These are phyloP conservation scores for Halyomorpha halys DNA, from an alignment of 1,140 invertebrate genomes.

Conservation along the genomic window DNA sequence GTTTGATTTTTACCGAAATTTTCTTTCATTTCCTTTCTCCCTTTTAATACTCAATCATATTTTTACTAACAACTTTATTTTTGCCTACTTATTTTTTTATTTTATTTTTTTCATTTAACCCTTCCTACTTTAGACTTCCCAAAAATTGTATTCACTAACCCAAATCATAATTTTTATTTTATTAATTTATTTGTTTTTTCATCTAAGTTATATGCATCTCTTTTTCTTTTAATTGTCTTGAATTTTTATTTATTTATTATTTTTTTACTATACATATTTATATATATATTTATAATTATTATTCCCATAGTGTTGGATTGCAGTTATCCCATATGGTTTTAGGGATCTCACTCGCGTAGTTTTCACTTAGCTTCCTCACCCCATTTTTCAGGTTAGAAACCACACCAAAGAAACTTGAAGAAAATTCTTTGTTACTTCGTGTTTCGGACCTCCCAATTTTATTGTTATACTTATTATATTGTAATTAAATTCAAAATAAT, in stretches of 20 bases:
- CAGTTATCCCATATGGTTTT: constrained; percentile 17
- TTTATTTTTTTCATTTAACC: not conserved
- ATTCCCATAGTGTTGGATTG: constrained; percentile 19
- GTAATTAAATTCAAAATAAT: not conserved
- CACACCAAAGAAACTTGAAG: constrained; percentile 22
- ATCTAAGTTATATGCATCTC: not conserved
- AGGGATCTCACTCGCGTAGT: constrained; percentile 25
- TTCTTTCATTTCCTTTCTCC: constrained; percentile 15
- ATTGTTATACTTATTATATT: not conserved
- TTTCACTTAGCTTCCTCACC: constrained; percentile 23
- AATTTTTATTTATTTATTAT: not conserved
- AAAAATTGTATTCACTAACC: not conserved
- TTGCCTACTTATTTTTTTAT: not conserved
- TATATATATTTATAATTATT: constrained; percentile 1
- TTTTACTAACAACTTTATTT: not conserved
- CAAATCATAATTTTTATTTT: not conserved
- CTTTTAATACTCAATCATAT: not conserved
- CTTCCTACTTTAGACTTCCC: too few species aligned
- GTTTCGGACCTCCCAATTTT: not conserved
- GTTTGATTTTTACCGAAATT: constrained; percentile 22
- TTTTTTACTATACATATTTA: constrained; percentile 4
- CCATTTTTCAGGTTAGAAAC: constrained; percentile 14
- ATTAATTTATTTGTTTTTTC: not conserved
- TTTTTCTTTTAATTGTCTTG: too few species aligned
- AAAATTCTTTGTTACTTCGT: constrained; percentile 28